These are phyloP conservation scores for Subanguina moxae DNA, from an alignment of 1,140 invertebrate genomes.

Conservation along the genomic window DNA sequence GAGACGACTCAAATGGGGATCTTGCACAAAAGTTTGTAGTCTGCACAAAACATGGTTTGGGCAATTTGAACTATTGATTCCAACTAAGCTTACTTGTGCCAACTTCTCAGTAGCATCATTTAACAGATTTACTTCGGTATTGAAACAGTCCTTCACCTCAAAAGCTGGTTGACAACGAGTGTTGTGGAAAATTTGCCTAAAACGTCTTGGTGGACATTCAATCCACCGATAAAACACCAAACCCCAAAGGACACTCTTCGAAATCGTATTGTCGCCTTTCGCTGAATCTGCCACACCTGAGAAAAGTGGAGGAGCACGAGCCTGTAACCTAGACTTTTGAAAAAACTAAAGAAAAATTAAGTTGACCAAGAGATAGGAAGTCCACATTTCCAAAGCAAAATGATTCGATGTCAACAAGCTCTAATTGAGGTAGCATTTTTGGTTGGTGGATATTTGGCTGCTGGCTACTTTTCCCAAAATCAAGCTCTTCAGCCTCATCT, in stretches of 20 bases:
- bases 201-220: conserved; percentile 3
- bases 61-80: background rate
- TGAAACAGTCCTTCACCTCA: background rate
- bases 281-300: conserved; percentile 19
- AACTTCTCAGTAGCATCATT: conserved; percentile 29
- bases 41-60: background rate
- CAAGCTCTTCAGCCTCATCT: too few species aligned
- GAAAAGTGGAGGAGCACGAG: conserved; percentile 20
- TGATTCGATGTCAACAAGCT: conserved; percentile 13
- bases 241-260: conserved; percentile 24
- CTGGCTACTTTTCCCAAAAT: too few species aligned
- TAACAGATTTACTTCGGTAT: conserved; percentile 10
- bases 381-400: conserved; percentile 19
- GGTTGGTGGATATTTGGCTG: too few species aligned
- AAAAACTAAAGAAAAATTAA: too few species aligned
- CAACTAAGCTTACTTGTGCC: conserved; percentile 15
- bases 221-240: conserved; percentile 11
- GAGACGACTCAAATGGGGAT: conserved; percentile 11
- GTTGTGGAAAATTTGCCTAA: background rate
- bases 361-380: conserved; percentile 1
- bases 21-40: conserved; percentile 17
- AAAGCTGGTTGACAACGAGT: background rate
- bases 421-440: background rate
- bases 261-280: conserved; percentile 10
- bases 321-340: background rate